Percentiles rank a stretch among this genome's conserved stretches.
These are phyloP conservation scores for Peromyscus californicus DNA, from an alignment of 2,113 vertebrate species.

Conservation along the genomic window DNA sequence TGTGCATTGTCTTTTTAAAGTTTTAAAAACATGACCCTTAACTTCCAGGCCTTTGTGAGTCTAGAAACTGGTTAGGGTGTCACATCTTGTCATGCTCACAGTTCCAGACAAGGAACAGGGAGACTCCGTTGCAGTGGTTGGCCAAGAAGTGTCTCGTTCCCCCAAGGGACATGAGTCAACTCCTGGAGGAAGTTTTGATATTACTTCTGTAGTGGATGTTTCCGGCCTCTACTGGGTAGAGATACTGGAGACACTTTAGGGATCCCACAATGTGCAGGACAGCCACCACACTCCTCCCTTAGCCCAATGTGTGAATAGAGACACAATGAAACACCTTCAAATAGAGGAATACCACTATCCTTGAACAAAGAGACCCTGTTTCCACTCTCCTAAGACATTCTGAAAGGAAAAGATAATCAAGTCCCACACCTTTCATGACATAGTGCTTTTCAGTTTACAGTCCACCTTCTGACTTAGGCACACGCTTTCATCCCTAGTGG, in stretches of 20 bases:
- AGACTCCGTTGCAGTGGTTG: not conserved
- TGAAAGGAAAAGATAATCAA: not conserved
- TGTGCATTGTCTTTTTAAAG: not conserved
- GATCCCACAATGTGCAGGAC: not conserved
- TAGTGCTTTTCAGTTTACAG: not conserved
- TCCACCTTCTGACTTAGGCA: not conserved
- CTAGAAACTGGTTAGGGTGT: not conserved
- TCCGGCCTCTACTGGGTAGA: not conserved
- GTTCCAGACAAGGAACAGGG: not conserved
- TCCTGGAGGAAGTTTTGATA: not conserved
- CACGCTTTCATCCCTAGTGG: not conserved
- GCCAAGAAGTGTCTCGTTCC: not conserved
- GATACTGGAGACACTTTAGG: not conserved
- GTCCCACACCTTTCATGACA: not conserved
- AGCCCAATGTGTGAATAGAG: not conserved
- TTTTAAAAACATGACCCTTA: not conserved
- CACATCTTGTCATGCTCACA: not conserved
- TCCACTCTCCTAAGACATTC: not conserved
- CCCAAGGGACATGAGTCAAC: not conserved
- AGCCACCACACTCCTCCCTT: not conserved
- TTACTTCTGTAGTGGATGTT: accelerated
- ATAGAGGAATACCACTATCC: not conserved
- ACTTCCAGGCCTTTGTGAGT: not conserved
- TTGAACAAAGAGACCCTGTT: not conserved
- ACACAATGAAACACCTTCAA: not conserved